phyloP scores from a whole-genome alignment of 1,140 invertebrate species.

The Eciton burchellii region DNA sequence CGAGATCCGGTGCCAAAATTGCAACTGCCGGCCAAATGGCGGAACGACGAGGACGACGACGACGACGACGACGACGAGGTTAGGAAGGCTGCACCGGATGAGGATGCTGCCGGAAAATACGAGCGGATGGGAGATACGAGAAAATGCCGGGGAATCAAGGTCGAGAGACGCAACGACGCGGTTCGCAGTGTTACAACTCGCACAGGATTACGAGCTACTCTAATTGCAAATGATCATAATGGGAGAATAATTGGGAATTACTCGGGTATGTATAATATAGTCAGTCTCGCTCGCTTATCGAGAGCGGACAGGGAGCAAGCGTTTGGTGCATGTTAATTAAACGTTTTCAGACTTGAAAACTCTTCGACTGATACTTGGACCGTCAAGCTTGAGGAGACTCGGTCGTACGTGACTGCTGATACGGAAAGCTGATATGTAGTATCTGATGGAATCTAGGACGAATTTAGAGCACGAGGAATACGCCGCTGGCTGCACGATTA shows the following conservation, averaged over 20 bases:
- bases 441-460: background rate
- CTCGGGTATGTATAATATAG: too few relatives aligned
- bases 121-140: background rate
- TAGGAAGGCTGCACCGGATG: background rate
- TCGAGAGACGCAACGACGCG: background rate
- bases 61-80: background rate
- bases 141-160: background rate
- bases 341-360: too few relatives aligned
- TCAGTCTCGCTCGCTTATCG: too few relatives aligned
- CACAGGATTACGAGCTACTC: background rate
- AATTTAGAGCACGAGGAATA: background rate
- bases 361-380: too few relatives aligned
- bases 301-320: too few relatives aligned
- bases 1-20: constrained; percentile 26
- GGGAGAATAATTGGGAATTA: too few relatives aligned
- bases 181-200: background rate
- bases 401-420: too few relatives aligned
- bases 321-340: too few relatives aligned
- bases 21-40: background rate
- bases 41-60: background rate
- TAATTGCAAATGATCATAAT: background rate
- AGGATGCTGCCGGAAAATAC: constrained; percentile 9
- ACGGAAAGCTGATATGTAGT: too few relatives aligned
- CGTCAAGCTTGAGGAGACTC: too few relatives aligned
- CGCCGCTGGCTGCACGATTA: background rate